Percentiles rank a stretch among this genome's conserved stretches.
Conservation (phyloP, 2,888 invertebrate species). For the Galerucella pusilla region DNA sequence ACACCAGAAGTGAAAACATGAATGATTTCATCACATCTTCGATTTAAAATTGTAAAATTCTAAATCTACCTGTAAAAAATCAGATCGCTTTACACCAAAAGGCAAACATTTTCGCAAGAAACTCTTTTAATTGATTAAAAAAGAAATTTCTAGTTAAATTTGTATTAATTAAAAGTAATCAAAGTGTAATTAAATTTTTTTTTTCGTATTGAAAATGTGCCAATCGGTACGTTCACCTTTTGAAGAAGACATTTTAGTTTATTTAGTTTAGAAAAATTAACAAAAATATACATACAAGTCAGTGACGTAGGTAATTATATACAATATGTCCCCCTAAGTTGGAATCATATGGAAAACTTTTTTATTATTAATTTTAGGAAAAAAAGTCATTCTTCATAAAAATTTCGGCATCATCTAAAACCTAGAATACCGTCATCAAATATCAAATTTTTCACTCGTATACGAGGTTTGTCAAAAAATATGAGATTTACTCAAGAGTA, state of each 20-base stretch:
- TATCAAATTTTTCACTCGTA: no score
- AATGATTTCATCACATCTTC: constrained; percentile 51
- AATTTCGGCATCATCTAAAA: no score
- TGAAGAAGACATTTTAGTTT: constrained; percentile 25
- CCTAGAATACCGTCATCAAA: no score
- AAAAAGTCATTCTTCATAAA: no score
- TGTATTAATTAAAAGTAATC: background rate
- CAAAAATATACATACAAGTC: constrained; percentile 35
- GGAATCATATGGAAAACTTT: no score
- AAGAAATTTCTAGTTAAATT: background rate
- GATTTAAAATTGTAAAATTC: constrained; percentile 42
- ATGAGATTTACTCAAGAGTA: no score
- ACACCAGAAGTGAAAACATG: constrained; percentile 51
- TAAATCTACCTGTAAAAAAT: constrained; percentile 42
- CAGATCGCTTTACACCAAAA: constrained; percentile 38
- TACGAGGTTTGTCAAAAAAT: no score
- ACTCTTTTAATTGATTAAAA: background rate
- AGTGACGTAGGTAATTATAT: background rate
- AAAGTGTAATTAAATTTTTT: background rate
- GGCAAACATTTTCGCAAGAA: background rate
- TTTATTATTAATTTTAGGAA: no score
- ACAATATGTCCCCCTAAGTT: no score
- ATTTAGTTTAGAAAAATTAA: constrained; percentile 29
- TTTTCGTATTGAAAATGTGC: background rate
- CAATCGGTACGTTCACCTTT: constrained; percentile 28